These are phyloP conservation scores for Protonemura montana DNA, from an alignment of 2,888 invertebrate species.

Conservation along the genomic window DNA sequence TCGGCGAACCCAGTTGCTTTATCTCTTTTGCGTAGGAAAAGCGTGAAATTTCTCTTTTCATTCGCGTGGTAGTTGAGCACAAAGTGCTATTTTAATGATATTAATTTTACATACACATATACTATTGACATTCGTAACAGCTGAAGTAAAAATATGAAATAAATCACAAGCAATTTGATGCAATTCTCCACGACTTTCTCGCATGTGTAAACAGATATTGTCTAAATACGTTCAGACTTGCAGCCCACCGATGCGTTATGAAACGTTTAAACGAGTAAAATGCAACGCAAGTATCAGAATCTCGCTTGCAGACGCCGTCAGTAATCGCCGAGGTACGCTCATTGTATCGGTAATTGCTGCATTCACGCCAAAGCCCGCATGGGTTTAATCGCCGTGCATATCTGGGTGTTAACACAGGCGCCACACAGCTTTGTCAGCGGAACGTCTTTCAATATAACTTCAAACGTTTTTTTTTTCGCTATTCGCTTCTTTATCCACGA, in stretches of 20 bases:
- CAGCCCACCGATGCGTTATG: background rate
- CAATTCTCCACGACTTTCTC: slow-evolving; percentile 18
- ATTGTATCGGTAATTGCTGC: background rate
- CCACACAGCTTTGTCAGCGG: background rate
- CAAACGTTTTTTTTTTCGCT: background rate
- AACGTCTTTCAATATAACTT: background rate
- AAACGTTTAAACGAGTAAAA: background rate
- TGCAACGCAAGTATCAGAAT: background rate
- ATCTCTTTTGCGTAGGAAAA: background rate
- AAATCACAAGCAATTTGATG: slow-evolving; percentile 13
- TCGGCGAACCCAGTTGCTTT: background rate
- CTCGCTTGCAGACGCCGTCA: background rate
- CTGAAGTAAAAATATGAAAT: background rate
- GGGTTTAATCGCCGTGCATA: background rate
- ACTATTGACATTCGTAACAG: background rate
- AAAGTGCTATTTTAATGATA: background rate
- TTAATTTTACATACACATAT: background rate
- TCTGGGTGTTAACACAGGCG: background rate
- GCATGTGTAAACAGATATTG: background rate
- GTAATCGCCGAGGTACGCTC: background rate
- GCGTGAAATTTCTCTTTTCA: slow-evolving; percentile 5
- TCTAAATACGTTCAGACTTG: background rate
- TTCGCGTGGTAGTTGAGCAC: background rate
- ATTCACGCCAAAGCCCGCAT: background rate
- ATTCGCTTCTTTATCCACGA: background rate